Percentiles rank a stretch among this genome's conserved stretches.
These are phyloP conservation scores for Onychostoma macrolepis DNA, from an alignment of 2,113 vertebrate species.

Conservation along the genomic window DNA sequence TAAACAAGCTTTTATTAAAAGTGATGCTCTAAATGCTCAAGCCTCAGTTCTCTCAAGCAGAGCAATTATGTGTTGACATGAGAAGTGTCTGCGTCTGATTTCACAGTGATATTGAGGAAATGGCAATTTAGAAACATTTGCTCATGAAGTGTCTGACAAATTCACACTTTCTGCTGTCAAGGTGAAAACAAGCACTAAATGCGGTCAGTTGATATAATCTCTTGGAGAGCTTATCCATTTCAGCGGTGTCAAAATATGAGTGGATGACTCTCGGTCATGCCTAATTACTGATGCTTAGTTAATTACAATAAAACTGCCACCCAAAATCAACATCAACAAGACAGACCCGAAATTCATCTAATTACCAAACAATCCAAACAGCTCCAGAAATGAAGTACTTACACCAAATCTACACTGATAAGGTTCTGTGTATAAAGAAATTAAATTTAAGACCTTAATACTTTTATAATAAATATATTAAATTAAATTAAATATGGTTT, in stretches of 20 bases:
- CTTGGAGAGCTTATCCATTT: not conserved
- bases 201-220: constrained; percentile 19
- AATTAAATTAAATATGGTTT: not conserved
- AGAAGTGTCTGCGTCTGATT: constrained; percentile 5
- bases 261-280: not conserved
- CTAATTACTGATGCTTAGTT: not conserved
- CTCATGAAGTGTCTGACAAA: not conserved
- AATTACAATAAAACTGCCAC: constrained; percentile 20
- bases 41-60: constrained; percentile 13
- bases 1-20: constrained; percentile 55
- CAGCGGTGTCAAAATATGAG: constrained; percentile 1
- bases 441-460: not conserved
- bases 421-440: not conserved
- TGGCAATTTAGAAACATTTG: constrained; percentile 21
- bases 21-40: constrained; percentile 45
- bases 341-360: not conserved
- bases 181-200: constrained; percentile 33
- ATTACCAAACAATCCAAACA: not conserved
- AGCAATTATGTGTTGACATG: constrained; percentile 22
- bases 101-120: not conserved
- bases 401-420: not conserved
- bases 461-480: not conserved
- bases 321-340: constrained; percentile 24
- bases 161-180: constrained; percentile 35
- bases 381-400: not conserved